These are phyloP conservation scores for Lysiphlebus fabarum DNA, from an alignment of 1,140 invertebrate species.

Conservation along the genomic window DNA sequence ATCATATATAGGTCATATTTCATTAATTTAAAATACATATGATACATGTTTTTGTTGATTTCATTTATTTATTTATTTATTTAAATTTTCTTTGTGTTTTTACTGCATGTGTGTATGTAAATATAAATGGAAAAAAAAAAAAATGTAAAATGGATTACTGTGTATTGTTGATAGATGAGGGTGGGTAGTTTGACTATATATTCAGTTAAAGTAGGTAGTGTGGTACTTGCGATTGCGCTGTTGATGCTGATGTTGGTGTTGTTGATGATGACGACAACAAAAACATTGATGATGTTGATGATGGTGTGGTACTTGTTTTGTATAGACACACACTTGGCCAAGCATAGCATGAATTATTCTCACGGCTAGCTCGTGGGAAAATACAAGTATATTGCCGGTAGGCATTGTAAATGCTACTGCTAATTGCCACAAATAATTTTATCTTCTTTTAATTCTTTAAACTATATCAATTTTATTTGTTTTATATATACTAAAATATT, in stretches of 20 bases:
- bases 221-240: too few relatives aligned
- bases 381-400: constrained; percentile 48
- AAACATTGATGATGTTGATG: constrained; percentile 6
- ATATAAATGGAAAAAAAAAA: too few relatives aligned
- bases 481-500: not conserved
- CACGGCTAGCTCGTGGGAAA: constrained; percentile 52
- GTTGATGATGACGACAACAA: constrained; percentile 7
- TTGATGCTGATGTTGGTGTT: not conserved
- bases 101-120: too few relatives aligned
- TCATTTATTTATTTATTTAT: too few relatives aligned
- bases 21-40: too few relatives aligned
- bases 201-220: too few relatives aligned
- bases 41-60: too few relatives aligned
- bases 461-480: not conserved
- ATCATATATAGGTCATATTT: too few relatives aligned
- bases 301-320: constrained; percentile 16
- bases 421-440: constrained; percentile 38
- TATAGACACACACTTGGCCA: constrained; percentile 30
- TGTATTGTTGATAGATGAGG: too few relatives aligned
- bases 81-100: too few relatives aligned
- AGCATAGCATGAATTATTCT: constrained; percentile 50
- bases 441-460: not conserved
- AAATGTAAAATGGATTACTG: too few relatives aligned
- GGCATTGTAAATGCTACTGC: constrained; percentile 47
- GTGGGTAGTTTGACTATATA: too few relatives aligned